These are phyloP conservation scores for Leptogaster cylindrica DNA, from an alignment of 2,888 invertebrate genomes.

Conservation along the genomic window DNA sequence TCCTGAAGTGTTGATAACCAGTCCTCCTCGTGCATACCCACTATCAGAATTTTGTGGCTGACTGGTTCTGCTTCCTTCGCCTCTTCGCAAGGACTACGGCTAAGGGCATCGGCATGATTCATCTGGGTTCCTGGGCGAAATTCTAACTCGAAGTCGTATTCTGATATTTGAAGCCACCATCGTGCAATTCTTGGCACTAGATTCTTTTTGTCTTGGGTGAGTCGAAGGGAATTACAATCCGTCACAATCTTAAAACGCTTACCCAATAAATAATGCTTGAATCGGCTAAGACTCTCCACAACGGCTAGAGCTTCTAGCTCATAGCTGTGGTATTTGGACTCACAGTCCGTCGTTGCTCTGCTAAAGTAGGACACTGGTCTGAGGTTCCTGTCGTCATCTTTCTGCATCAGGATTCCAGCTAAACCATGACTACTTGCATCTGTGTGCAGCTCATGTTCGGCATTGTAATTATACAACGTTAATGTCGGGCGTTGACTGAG, in stretches of 20 bases:
- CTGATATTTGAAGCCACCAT: background rate
- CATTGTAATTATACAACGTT: background rate
- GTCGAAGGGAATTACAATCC: background rate
- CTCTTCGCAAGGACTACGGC: background rate
- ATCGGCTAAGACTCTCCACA: background rate
- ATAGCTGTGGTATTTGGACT: conserved; percentile 7
- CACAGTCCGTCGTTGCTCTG: background rate
- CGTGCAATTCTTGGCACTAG: background rate
- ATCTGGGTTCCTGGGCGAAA: background rate
- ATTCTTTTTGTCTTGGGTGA: background rate
- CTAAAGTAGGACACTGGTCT: background rate
- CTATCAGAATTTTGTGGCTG: background rate
- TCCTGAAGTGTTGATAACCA: conserved; percentile 47
- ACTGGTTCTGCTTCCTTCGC: background rate
- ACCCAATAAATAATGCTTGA: background rate
- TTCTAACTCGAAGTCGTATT: conserved; percentile 7
- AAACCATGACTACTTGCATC: conserved; percentile 5
- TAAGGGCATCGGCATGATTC: conserved; percentile 6
- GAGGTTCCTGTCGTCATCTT: background rate
- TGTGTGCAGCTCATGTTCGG: background rate
- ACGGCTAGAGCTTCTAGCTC: background rate
- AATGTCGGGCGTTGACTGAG: background rate
- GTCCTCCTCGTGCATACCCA: background rate
- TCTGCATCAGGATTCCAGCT: background rate
- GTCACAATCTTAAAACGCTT: background rate